Evolutionary conservation across 1,140 invertebrate genomes (phyloP), one percentile per base, ranked within the genome.

Genomic region (Cydia splendana): DNA sequence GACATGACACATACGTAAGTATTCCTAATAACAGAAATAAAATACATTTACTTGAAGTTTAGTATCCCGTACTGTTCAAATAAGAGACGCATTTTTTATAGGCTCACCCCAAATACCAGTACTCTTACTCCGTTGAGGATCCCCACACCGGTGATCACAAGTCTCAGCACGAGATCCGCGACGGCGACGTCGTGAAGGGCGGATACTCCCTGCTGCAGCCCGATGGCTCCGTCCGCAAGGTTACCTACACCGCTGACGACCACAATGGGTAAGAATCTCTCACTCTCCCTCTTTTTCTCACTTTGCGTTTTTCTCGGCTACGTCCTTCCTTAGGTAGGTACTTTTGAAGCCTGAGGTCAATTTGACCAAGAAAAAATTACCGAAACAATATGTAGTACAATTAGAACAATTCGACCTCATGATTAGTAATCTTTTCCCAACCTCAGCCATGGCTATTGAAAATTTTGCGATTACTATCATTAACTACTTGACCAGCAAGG

Each of bases 141-240:
- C 87, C 93, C 0, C 86, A 90, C 83, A 95, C 90, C 81, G 93
- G 94, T 10, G 94, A 94, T 82, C 88, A 92, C 79, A 94, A 94
- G 80, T 85, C 89, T 34, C 93, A 94, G 77, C 88, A 94, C 51
- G 94, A 94, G 83, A 85, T 74, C 71, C 89, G 94, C 13, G 91
- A 94, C 75, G 95, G 95, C 10, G 95, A 95, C 77, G 82, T 94
- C 7, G 95, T 95, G n/a, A 93, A 94, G 79, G 95, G 95, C 1
- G 94, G 94, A 77, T 95, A 95, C 86, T 94, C 93, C 2, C 84
- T 95, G 7, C 93, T 95, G 78, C 92, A 91, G 77, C 87, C 88
- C 38, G 89, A 93, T 80, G 91, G 89, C 57, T 85, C 90, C 15
- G 85, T 86, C 85, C 88, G 88, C 76, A 90, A 91, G 79, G 89